Evolutionary conservation across 1,140 invertebrate genomes (phyloP), one percentile per base, ranked within the genome.

Genomic region (Helicoverpa armigera): DNA sequence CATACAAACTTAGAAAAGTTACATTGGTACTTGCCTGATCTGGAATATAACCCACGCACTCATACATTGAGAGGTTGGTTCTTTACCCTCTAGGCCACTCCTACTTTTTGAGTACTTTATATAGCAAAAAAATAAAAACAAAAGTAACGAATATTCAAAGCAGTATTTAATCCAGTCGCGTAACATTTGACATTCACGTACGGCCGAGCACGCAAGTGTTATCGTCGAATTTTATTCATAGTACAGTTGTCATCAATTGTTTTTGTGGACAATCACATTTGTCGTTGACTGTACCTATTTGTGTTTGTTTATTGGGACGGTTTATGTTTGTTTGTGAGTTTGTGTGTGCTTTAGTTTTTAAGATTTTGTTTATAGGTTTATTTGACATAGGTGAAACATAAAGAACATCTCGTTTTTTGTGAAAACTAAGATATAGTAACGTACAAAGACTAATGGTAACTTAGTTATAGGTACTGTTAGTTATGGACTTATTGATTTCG

Each of bases 171-270:
- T 69, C 65, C 65, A 18, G 80, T 73, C 70, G 31, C 72, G 76
- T 78, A 82, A 82, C 84, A 84, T 82, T 85, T 81, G 82, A 82
- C 83, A 84, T 86, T 83, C 67, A 79, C 60, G 83, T 87, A 86
- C 83, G 82, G 72, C 80, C 85, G 83, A 31, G 77, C 65, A 76
- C 82, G 83, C 82, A 83, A 82, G 83, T 87, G 82, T 81, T 76
- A 72, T 72, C 69, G 50, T 18, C 35, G 69, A 31, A 72, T 72
- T 72, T 72, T 72, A 72, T 72, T 72, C 69, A 72, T 72, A 54
- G 50, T 72, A 72, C 50, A 10, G 69, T 72, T 53, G 69, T 31
- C 48, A 54, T 72, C 69, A 72, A 72, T 72, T 54, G 18, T 51
- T 53, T 72, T 72, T 51, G 69, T 31, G 18, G 50, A 35, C 63